Evolutionary conservation across 2,113 vertebrate genomes (phyloP), one percentile per base, ranked within the genome.

Genomic region (Amblyopsis rosae): DNA sequence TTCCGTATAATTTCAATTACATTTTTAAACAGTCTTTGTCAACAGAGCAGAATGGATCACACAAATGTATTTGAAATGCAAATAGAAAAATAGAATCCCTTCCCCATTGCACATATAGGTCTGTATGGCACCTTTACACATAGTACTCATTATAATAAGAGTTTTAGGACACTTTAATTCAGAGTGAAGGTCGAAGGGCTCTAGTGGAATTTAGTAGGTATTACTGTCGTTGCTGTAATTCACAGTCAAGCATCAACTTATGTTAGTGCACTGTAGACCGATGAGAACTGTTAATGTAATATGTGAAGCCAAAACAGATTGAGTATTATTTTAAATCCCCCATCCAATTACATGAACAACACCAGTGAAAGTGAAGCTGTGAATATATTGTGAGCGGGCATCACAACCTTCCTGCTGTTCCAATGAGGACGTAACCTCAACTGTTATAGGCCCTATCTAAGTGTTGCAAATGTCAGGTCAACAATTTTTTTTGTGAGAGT

Each of bases 351-450:
- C 59, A 15, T 51, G 17, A 64, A 75, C 75, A 81, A 59, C 71
- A 76, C 80, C 79, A 64, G 15, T 73, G 72, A 72, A 76, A 79
- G 13, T 12, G 66, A 75, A 82, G 73, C 75, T 82, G 81, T 73
- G 75, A 79, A 73, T 55, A 59, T 6, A 64, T 67, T 65, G 54
- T 72, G 66, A 73, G 62, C 74, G 35, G 35, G 35, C 35, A 46
- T 51, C 32, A 33, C 51, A 74, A 75, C 55, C 71, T 79, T 64
- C 66, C 64, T 26, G 77, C 67, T 81, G 72, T 69, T 74, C 16
- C 45, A 41, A 41, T 47, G 56, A 61, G 60, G 73, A 62, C 81
- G 87, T 79, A 69, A 79, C 62, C 68, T 70, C 67, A 76, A 76
- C 69, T 59, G 80, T 72, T 82, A 70, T 49, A 56, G 68, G 59